Evolutionary conservation across 37 sponge, comb jelly and placozoan species (phyloP).

Genomic region (Diacarnus erythraeanus): DNA sequence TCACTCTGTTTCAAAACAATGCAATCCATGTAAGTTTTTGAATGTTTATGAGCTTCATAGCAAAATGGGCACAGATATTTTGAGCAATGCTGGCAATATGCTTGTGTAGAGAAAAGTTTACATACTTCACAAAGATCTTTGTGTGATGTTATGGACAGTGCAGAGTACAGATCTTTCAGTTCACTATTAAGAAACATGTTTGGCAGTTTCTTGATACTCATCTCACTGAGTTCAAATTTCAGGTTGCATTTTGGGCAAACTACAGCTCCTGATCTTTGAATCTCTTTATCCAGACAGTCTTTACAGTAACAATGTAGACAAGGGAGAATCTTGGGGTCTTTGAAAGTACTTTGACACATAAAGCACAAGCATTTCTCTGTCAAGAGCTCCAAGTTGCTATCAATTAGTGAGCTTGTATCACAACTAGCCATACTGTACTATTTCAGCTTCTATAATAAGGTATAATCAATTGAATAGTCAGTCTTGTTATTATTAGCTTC

Average conservation of each 20-base stretch:
- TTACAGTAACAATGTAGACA: constrained; percentile 11
- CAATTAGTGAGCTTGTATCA: background rate
- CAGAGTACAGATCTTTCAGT: background rate
- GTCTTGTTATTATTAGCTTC: no score
- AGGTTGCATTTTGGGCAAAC: background rate
- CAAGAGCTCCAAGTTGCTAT: background rate
- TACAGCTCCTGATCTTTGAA: no score
- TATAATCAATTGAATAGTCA: no score
- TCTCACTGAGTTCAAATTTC: background rate
- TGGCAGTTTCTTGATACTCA: background rate
- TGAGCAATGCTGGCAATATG: background rate
- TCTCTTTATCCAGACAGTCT: background rate
- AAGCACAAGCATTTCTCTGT: background rate
- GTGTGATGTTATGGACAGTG: background rate
- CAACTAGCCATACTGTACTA: background rate
- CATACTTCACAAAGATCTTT: background rate
- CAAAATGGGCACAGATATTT: background rate
- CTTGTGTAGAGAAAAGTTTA: background rate
- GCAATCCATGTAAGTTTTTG: background rate
- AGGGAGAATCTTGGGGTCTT: background rate
- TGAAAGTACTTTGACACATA: background rate
- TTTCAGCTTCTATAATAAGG: no score
- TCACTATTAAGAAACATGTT: background rate
- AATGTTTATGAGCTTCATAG: background rate
- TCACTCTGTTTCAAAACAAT: background rate